Conservation (phyloP, 2,888 invertebrate genomes). For the Laspeyria flexula region DNA sequence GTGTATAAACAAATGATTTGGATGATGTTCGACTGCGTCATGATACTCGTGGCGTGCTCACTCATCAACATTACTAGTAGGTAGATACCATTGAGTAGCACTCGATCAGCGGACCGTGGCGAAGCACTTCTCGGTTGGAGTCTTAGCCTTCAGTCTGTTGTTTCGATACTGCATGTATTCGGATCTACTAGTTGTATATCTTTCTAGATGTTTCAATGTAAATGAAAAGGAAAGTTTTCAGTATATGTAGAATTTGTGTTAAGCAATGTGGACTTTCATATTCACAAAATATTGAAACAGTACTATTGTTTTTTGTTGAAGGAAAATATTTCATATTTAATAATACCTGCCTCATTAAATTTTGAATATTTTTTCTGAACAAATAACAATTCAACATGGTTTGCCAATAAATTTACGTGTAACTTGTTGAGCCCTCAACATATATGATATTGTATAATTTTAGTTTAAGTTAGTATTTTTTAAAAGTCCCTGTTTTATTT, state of each 20-base stretch:
- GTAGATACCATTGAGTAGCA: conserved; percentile 74
- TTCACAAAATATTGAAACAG: too few relatives aligned
- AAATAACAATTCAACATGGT: too few relatives aligned
- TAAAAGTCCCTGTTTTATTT: too few relatives aligned
- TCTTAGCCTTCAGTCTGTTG: conserved; percentile 57
- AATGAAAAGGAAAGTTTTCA: not conserved
- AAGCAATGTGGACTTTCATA: too few relatives aligned
- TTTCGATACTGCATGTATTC: conserved; percentile 29
- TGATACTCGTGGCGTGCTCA: conserved; percentile 34
- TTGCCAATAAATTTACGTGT: too few relatives aligned
- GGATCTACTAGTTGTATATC: conserved; percentile 9
- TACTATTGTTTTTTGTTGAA: too few relatives aligned
- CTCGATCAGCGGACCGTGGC: conserved; percentile 70
- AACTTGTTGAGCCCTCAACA: too few relatives aligned
- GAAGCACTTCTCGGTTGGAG: conserved; percentile 53
- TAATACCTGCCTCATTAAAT: too few relatives aligned
- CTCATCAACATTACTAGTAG: conserved; percentile 58
- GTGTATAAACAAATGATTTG: conserved; percentile 26
- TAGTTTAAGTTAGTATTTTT: too few relatives aligned
- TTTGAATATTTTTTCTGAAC: too few relatives aligned
- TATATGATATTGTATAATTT: too few relatives aligned
- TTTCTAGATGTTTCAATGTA: not conserved
- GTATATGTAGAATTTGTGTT: not conserved
- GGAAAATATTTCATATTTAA: too few relatives aligned
- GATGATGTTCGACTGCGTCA: conserved; percentile 28